Base-by-base conservation (phyloP, 2,888 invertebrate species). In the Byasa hedistus region DNA sequence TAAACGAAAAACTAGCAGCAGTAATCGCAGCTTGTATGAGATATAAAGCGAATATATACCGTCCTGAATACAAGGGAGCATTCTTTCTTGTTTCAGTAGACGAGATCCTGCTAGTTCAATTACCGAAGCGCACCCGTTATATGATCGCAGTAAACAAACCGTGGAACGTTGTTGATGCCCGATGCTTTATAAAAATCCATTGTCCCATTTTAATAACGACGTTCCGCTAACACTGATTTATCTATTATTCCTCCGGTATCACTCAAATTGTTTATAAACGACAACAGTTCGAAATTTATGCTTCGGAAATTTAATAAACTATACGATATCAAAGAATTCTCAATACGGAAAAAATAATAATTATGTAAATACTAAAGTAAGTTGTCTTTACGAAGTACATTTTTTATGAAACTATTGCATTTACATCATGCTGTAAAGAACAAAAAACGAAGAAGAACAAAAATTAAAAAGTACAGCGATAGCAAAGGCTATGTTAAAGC, bases 51-150 rank as follows among this genome's bases (percentile, higher is more conserved):
- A 56, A 56, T 21, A 23, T 59, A 54, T 39, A 55, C 12, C 22
- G 19, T 61, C 61, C 55, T 61, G 55, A 61, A 39, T 39, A 55
- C 61, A 44, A 52, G 60, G 32, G 23, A 61, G 39, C 55, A 39
- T 55, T 55, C 61, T 56, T 36, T 10, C 22, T 61, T 55, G 55
- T 61, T 61, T n/a, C 39, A 51, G 22, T 17, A 54, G 7, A 54
- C 61, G 52, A 54, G 61, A 39, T 56, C n/a, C 44, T 23, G 36
- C 44, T 39, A 21, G 55, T 55, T 19, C 44, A 55, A 44, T 61
- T 61, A 61, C 39, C 23, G 39, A 17, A 61, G 17, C 61, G 55
- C 23, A 55, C 23, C 17, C 44, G 44, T 58, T 39, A 58, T 39
- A 58, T 44, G 5, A 44, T 58, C 22, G 17, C 23, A 23, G 44